phyloP scores from a whole-genome alignment of 2,113 vertebrate genomes.

The Lipophrys pholis region DNA sequence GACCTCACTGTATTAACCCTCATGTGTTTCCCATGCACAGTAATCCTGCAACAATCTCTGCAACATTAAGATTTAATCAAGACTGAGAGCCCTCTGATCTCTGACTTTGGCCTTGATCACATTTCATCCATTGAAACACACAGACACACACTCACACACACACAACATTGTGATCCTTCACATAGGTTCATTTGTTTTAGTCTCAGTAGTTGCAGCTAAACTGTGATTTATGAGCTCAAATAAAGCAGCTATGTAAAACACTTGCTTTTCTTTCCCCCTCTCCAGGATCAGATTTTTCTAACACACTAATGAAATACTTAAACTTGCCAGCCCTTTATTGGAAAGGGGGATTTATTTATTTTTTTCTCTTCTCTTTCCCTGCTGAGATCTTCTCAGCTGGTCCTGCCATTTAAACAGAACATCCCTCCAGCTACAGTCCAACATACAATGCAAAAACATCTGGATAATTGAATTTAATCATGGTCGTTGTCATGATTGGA shows the following conservation, averaged over 20 bases:
- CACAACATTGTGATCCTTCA: neutral
- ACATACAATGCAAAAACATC: slow-evolving; percentile 47
- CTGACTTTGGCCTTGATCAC: slow-evolving; percentile 26
- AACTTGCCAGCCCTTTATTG: slow-evolving; percentile 19
- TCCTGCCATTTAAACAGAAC: slow-evolving; percentile 22
- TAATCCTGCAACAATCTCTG: slow-evolving; percentile 46
- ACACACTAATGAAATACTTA: slow-evolving; percentile 16
- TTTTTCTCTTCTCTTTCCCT: slow-evolving; percentile 14
- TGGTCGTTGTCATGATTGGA: slow-evolving; percentile 11
- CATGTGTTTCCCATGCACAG: slow-evolving; percentile 41
- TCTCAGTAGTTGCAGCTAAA: slow-evolving; percentile 1
- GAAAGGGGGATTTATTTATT: neutral
- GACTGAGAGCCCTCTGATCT: slow-evolving; percentile 51
- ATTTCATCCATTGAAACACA: slow-evolving; percentile 29
- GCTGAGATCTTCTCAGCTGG: slow-evolving; percentile 44
- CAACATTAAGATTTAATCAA: slow-evolving; percentile 63
- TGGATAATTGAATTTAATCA: slow-evolving; percentile 42
- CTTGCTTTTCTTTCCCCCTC: too few species aligned
- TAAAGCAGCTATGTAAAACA: neutral
- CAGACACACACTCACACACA: too few species aligned
- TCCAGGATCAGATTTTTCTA: neutral
- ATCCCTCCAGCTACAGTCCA: slow-evolving; percentile 1
- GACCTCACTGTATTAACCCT: slow-evolving; percentile 24
- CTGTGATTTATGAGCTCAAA: slow-evolving; percentile 4
- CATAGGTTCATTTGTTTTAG: neutral